phyloP scores from a whole-genome alignment of 2,888 invertebrate species.

The Oscheius sp. region DNA sequence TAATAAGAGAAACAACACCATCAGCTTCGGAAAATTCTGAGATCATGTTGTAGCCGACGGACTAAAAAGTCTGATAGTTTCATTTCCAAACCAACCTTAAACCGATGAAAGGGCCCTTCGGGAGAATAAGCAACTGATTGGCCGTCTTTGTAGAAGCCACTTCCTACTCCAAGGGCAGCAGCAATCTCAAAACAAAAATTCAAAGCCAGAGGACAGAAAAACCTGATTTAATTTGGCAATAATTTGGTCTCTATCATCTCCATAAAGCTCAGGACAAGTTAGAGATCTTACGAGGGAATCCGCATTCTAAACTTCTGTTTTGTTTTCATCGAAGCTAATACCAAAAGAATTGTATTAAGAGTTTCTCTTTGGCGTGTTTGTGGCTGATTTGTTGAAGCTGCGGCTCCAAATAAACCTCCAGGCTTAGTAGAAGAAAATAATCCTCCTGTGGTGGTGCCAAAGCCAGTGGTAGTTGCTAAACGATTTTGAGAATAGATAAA shows the following conservation, averaged over 20 bases:
- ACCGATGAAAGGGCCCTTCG: constrained; percentile 85
- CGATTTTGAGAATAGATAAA: no score
- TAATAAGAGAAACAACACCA: constrained; percentile 85
- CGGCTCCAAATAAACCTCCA: constrained; percentile 30
- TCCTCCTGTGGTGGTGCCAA: no score
- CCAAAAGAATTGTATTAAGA: constrained; percentile 24
- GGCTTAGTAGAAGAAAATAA: no score
- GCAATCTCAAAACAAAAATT: constrained; percentile 62
- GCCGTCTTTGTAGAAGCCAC: constrained; percentile 55
- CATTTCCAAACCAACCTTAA: constrained; percentile 76
- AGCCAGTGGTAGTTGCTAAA: no score
- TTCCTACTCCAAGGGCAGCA: constrained; percentile 71
- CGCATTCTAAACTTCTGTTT: constrained; percentile 47
- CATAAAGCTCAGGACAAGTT: constrained; percentile 78
- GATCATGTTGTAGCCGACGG: constrained; percentile 89
- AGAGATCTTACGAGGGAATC: constrained; percentile 65
- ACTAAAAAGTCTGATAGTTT: constrained; percentile 70
- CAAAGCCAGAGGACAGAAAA: not conserved
- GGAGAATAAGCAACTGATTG: constrained; percentile 45
- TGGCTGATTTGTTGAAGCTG: constrained; percentile 15
- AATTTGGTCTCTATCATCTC: constrained; percentile 92
- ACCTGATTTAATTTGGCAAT: constrained; percentile 90
- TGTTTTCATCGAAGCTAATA: no score
- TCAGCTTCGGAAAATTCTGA: constrained; percentile 88
- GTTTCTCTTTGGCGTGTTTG: constrained; percentile 26